These are phyloP conservation scores for Drepanosiphum platanoidis DNA, from an alignment of 2,888 invertebrate genomes.

Conservation along the genomic window DNA sequence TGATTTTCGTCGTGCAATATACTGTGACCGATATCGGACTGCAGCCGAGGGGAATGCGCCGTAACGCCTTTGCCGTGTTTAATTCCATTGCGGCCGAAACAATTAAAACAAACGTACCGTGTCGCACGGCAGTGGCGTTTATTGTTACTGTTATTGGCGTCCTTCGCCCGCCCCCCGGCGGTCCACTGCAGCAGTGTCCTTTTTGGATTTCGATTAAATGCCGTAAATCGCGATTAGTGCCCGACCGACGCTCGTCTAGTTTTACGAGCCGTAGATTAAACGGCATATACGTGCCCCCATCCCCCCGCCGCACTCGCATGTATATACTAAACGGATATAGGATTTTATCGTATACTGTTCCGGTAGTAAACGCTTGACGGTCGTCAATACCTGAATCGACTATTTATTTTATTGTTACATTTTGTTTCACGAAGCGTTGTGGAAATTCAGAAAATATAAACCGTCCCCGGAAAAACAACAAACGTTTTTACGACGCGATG, in stretches of 20 bases:
- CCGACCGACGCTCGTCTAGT: conserved; percentile 51
- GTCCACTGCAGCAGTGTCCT: not conserved
- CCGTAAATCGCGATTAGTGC: conserved; percentile 58
- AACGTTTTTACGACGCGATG: too few relatives aligned
- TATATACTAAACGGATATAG: not conserved
- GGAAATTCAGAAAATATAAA: not conserved
- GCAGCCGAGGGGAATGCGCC: conserved; percentile 4
- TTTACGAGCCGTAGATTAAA: conserved; percentile 59
- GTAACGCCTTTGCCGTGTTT: conserved; percentile 58
- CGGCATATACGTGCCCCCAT: conserved; percentile 12
- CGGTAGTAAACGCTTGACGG: conserved; percentile 22
- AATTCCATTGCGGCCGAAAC: conserved; percentile 52
- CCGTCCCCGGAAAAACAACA: not conserved
- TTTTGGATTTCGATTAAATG: conserved; percentile 59
- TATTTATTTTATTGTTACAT: conserved; percentile 20
- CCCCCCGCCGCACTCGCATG: not conserved
- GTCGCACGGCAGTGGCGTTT: conserved; percentile 42
- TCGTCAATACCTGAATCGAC: conserved; percentile 31
- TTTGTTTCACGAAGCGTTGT: not conserved
- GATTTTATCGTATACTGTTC: conserved; percentile 16
- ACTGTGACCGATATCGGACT: not conserved
- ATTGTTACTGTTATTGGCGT: conserved; percentile 60
- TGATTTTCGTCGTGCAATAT: conserved; percentile 2
- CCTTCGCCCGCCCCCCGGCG: not conserved
- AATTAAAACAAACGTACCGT: conserved; percentile 62